Evolutionary conservation across 37 sponge, comb jelly and placozoan genomes (phyloP), one percentile per base, ranked within the genome.

Genomic region (Agelas oroides): DNA sequence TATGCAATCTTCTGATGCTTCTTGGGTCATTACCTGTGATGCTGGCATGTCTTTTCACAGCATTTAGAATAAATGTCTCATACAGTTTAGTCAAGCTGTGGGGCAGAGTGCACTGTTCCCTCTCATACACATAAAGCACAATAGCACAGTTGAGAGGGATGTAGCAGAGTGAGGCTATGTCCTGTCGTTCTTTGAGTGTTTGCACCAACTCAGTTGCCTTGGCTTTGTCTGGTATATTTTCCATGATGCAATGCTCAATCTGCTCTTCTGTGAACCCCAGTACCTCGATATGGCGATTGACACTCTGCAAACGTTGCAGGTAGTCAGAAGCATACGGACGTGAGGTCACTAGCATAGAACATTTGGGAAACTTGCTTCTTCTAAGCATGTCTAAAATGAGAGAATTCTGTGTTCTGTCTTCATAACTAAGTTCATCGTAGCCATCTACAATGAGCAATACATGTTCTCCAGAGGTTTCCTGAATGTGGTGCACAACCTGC

Each of bases 371-470:
- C 12, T n/a, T 5, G 1, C 34, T 40, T 15, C 39, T 27, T 8
- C 24, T 32, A 27, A 63, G 1, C 3, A 78, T 64, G 33, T 78
- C 53, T 41, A 61, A 24, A 25, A 65, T n/a, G 17, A 78, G 19
- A 31, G 79, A 78, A 13, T 34, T 3, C 30, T 62, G 17, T 8
- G 33, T 38, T 33, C 79, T 13, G 15, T 65, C 39, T 18, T 65
- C 20, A 36, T 21, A 21, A 23, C 65, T 63, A 17, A 78, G 66
- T 37, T 78, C 79, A 65, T 78, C 79, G 35, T 25, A 78, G 14
- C 79, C 79, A 78, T 78, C 77, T 5, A 76, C 16, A 36, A 76
- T 76, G 2, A 76, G n/a, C 27, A 76, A 30, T 8, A 76, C 37
- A 65, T 31, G 30, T 16, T 76, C 34, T 8, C 76, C 76, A 31